These are phyloP conservation scores for Cyclophora albipunctata DNA, from an alignment of 2,888 invertebrate species.

Conservation along the genomic window DNA sequence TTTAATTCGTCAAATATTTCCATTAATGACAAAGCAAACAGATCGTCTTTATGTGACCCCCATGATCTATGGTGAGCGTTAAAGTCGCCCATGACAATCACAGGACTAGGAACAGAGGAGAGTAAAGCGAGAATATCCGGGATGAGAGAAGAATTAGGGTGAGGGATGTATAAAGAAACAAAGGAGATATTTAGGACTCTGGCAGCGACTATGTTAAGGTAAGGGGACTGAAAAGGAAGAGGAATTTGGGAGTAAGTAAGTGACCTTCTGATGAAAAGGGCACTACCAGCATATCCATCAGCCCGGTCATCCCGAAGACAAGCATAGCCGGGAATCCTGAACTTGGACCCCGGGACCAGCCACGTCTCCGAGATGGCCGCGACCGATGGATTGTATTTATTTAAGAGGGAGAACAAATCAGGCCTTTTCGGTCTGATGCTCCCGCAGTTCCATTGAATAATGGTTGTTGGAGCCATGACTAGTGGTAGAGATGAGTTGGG, in stretches of 20 bases:
- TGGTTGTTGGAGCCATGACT: background rate
- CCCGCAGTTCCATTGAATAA: slow-evolving; percentile 15
- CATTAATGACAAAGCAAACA: slow-evolving; percentile 2
- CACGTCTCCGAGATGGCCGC: slow-evolving; percentile 3
- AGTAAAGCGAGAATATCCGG: background rate
- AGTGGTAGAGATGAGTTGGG: background rate
- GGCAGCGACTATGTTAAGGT: slow-evolving; percentile 12
- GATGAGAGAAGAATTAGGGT: slow-evolving; percentile 4
- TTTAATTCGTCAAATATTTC: slow-evolving; percentile 14
- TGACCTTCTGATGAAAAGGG: slow-evolving; percentile 6
- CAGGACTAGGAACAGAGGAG: slow-evolving; percentile 2
- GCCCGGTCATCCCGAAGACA: slow-evolving; percentile 19
- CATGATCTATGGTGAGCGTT: slow-evolving; percentile 11
- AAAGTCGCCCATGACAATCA: slow-evolving; percentile 8
- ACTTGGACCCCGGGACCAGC: background rate
- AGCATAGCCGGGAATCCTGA: slow-evolving; percentile 12
- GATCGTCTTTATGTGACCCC: slow-evolving; percentile 8
- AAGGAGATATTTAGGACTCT: slow-evolving; percentile 8
- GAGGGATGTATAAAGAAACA: slow-evolving; percentile 12
- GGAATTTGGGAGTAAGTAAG: slow-evolving; percentile 8
- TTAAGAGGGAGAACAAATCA: background rate
- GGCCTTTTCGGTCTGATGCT: slow-evolving; percentile 7
- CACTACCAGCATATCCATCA: slow-evolving; percentile 17
- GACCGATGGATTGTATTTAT: background rate
- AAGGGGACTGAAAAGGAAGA: slow-evolving; percentile 4